These are phyloP conservation scores for Takifugu flavidus DNA, from an alignment of 2,113 vertebrate species.

Conservation along the genomic window DNA sequence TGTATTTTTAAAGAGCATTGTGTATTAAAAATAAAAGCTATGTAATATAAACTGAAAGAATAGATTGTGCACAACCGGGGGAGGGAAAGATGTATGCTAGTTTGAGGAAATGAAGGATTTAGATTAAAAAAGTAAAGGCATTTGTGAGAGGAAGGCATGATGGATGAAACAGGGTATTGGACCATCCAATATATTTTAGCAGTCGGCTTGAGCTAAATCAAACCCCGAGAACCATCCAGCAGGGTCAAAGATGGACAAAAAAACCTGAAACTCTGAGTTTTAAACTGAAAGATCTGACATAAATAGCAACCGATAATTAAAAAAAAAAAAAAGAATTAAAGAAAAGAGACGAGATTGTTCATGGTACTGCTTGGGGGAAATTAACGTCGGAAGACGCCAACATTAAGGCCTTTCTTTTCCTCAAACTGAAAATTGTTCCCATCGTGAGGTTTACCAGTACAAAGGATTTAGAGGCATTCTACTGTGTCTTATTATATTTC, in stretches of 20 bases:
- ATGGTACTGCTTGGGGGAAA: not conserved
- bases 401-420: not conserved
- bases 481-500: not conserved
- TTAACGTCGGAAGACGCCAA: not conserved
- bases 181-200: slow-evolving; percentile 43
- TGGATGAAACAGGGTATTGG: slow-evolving; percentile 72
- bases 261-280: not conserved
- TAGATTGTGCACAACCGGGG: slow-evolving; percentile 51
- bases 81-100: slow-evolving; percentile 34
- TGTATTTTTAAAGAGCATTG: slow-evolving; percentile 66
- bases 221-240: slow-evolving; percentile 33
- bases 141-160: slow-evolving; percentile 21
- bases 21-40: slow-evolving; percentile 64
- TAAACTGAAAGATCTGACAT: too few species aligned
- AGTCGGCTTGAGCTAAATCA: slow-evolving; percentile 46
- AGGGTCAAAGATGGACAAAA: slow-evolving; percentile 45
- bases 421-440: not conserved
- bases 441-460: not conserved
- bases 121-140: slow-evolving; percentile 23
- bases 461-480: not conserved
- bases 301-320: not conserved
- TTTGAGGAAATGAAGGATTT: slow-evolving; percentile 42
- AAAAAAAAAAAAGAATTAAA: slow-evolving; percentile 2
- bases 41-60: slow-evolving; percentile 65
- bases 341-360: not conserved